phyloP scores from a whole-genome alignment of 1,140 invertebrate genomes.

The Papilio xuthus region DNA sequence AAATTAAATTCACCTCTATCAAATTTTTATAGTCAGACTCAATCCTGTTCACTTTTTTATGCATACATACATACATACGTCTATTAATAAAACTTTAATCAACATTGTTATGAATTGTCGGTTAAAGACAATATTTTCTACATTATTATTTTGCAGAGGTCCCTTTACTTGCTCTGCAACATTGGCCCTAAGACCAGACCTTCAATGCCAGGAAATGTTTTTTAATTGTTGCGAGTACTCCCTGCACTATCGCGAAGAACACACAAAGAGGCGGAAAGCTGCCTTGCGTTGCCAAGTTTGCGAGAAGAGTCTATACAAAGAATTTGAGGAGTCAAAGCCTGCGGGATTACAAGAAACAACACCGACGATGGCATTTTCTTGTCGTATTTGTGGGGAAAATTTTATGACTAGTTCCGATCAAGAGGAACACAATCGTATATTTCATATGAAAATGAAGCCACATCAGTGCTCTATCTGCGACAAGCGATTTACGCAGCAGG shows the following conservation, averaged over 20 bases:
- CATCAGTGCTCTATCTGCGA: slow-evolving; percentile 73
- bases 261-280: slow-evolving; percentile 74
- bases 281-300: slow-evolving; percentile 78
- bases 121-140: background rate
- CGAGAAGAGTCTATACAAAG: slow-evolving; percentile 71
- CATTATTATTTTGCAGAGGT: slow-evolving; percentile 56
- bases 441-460: slow-evolving; percentile 79
- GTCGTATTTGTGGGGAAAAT: slow-evolving; percentile 71
- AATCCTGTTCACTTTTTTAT: no score
- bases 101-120: background rate
- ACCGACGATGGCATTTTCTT: slow-evolving; percentile 53
- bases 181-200: slow-evolving; percentile 57
- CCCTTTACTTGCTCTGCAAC: slow-evolving; percentile 74
- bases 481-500: slow-evolving; percentile 77
- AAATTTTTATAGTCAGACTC: background rate
- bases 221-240: slow-evolving; percentile 79
- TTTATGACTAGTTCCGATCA: slow-evolving; percentile 74
- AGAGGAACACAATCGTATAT: slow-evolving; percentile 77
- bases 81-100: no score
- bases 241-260: slow-evolving; percentile 72
- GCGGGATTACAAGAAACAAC: slow-evolving; percentile 43
- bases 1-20: background rate
- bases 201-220: slow-evolving; percentile 71
- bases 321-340: slow-evolving; percentile 46
- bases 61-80: no score